Conservation (phyloP, 2,113 vertebrate species). For the Serilophus lunatus region DNA sequence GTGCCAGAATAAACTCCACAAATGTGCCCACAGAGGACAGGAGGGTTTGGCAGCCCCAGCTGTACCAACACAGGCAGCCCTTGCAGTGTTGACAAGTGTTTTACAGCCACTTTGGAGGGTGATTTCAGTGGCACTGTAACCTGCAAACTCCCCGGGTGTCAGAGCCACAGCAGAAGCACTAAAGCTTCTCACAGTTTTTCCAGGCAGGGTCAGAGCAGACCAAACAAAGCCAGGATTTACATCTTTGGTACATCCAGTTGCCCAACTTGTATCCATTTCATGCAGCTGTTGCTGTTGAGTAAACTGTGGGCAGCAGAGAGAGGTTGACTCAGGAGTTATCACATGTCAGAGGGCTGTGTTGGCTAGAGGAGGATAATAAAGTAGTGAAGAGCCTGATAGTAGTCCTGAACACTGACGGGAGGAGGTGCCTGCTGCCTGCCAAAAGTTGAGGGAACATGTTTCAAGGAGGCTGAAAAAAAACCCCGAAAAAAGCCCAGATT, state of each 20-base stretch:
- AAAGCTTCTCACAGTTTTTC: conserved; percentile 47
- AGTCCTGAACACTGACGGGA: background rate
- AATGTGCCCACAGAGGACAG: conserved; percentile 34
- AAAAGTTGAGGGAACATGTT: background rate
- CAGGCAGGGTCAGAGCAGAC: conserved; percentile 48
- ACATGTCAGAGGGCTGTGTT: background rate
- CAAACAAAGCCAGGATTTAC: conserved; percentile 53
- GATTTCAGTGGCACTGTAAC: conserved; percentile 54
- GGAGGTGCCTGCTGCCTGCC: background rate
- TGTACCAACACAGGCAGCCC: conserved; percentile 40
- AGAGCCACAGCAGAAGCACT: conserved; percentile 10
- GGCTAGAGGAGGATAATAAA: background rate
- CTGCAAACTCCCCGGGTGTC: conserved; percentile 7
- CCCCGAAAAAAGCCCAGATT: background rate
- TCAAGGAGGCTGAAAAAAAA: background rate
- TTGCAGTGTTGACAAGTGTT: conserved; percentile 47
- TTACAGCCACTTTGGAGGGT: conserved; percentile 63
- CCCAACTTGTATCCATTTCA: conserved; percentile 57
- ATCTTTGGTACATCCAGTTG: conserved; percentile 36
- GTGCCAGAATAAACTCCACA: conserved; percentile 56
- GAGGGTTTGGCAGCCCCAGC: conserved; percentile 54
- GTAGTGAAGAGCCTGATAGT: background rate
- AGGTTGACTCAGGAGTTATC: conserved; percentile 50
- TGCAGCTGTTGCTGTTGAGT: conserved; percentile 53
- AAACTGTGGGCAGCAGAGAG: conserved; percentile 37